Evolutionary conservation across 2,113 vertebrate genomes (phyloP).

Genomic region (Nerophis ophidion): DNA sequence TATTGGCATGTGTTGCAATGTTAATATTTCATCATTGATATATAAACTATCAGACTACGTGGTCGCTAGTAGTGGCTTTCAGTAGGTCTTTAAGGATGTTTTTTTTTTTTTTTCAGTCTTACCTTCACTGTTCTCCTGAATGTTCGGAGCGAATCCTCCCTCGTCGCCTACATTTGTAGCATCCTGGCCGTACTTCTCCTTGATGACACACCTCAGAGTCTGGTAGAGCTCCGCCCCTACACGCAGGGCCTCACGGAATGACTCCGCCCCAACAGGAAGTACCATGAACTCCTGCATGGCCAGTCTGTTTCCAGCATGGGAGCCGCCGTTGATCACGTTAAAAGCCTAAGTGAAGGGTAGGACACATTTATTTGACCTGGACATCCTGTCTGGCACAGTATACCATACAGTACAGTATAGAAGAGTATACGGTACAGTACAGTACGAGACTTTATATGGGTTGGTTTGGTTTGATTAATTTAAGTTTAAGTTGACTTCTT

Average conservation of each 20-base stretch:
- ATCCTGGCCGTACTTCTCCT: conserved; percentile 89
- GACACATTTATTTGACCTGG: neutral
- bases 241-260: conserved; percentile 85
- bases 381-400: too few species aligned
- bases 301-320: conserved; percentile 86
- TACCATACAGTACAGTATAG: too few species aligned
- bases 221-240: conserved; percentile 89
- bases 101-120: conserved; percentile 19
- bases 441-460: neutral
- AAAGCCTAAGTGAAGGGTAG: conserved; percentile 75
- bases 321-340: conserved; percentile 90
- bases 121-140: conserved; percentile 94
- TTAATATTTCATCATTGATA: too few species aligned
- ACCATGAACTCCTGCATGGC: conserved; percentile 96
- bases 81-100: too few species aligned
- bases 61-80: too few species aligned
- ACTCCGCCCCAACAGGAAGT: conserved; percentile 87
- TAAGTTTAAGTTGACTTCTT: neutral
- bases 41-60: too few species aligned
- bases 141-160: conserved; percentile 89
- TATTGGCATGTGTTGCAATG: too few species aligned
- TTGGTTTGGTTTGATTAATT: neutral
- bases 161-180: conserved; percentile 90
- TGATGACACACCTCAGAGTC: conserved; percentile 86
- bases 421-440: too few species aligned